Evolutionary conservation across 2,888 invertebrate genomes (phyloP).

Genomic region (Cecidostiba fungosa): DNA sequence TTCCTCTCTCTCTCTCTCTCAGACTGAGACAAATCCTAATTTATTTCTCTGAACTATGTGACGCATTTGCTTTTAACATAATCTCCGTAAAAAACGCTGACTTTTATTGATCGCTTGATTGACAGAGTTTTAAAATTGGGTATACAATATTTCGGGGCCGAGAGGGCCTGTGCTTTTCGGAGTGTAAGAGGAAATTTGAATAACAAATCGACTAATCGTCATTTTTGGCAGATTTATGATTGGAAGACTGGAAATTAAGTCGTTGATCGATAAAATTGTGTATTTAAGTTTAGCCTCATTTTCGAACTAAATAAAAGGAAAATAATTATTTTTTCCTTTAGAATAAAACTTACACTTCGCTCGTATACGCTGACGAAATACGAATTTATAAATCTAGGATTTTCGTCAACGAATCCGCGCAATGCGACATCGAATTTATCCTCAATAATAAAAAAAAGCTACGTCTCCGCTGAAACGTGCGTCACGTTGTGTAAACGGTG

Average conservation of each 20-base stretch:
- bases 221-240: not conserved
- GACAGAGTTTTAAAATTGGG: conserved; percentile 49
- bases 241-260: not conserved
- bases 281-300: not conserved
- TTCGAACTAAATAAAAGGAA: no score
- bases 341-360: no score
- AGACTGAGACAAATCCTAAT: conserved; percentile 31
- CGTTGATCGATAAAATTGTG: not conserved
- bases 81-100: conserved; percentile 19
- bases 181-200: not conserved
- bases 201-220: not conserved
- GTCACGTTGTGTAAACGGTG: not conserved
- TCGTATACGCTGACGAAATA: not conserved
- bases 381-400: not conserved
- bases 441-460: not conserved
- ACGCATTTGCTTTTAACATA: conserved; percentile 47
- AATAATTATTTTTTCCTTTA: no score
- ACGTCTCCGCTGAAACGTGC: not conserved
- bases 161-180: not conserved
- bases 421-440: not conserved
- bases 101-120: conserved; percentile 45
- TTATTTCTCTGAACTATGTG: conserved; percentile 68
- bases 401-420: not conserved
- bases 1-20: not conserved
- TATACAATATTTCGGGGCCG: not conserved